Evolutionary conservation across 1,140 invertebrate genomes (phyloP), one percentile per base, ranked within the genome.

Genomic region (Heliconius nattereri): DNA sequence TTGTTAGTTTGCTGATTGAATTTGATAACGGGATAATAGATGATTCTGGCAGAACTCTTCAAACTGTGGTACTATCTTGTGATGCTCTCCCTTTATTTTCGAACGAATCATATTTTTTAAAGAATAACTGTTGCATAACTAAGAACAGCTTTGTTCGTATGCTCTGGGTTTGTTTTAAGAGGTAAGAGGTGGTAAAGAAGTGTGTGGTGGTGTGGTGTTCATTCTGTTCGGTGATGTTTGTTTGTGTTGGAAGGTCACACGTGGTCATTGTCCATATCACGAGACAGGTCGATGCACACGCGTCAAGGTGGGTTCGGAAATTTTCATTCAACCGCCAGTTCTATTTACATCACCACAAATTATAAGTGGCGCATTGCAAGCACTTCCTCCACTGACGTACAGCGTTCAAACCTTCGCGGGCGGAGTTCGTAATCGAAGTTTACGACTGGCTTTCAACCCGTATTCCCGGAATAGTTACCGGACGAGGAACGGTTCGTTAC

Each of bases 321-420:
- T 86, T 90, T 90, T 94, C 92, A 92, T 92, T 93, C 91, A 92
- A 92, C 82, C 86, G 86, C 80, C 86, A 78, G 87, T 89, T 91
- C 89, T 94, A 94, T 93, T 93, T 94, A 89, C 86, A 91, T 87
- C 89, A 81, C 78, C 89, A 90, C 90, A 88, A 89, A 88, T 89
- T 87, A 90, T 85, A 86, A 89, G 87, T 89, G 88, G 86, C 87
- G 86, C 83, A 87, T 87, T 83, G 85, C 86, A 85, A 86, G 83
- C 91, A 89, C 87, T 92, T 94, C 90, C 90, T 91, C 86, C 89
- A 88, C 86, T 90, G 90, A 92, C 90, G 90, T 90, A 87, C 80
- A 81, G 79, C 73, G 78, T 75, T 84, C 83, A 87, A 88, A 92
- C 89, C 91, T 91, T 91, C 90, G 89, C 86, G 79, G 82, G 81